phyloP scores from a whole-genome alignment of 2,113 vertebrate species.

The Pollimyrus isidori region DNA sequence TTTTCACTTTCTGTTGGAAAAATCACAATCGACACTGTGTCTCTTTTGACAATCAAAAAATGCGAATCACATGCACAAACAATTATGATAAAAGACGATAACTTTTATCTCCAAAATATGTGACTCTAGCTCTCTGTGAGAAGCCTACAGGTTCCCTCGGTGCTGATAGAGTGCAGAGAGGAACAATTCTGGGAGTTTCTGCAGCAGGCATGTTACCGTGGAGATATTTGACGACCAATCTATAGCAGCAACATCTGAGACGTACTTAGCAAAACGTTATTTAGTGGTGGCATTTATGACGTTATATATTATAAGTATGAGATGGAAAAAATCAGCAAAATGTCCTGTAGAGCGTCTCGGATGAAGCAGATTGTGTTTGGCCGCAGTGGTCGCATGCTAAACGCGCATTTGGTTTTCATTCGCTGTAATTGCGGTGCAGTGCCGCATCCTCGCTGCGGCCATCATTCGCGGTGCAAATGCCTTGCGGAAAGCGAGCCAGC shows the following conservation, averaged over 20 bases:
- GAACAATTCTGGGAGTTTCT: neutral
- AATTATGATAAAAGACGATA: too few relatives aligned
- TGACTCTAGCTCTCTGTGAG: neutral
- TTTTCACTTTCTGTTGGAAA: neutral
- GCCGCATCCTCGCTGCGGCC: constrained; percentile 42
- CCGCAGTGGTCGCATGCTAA: constrained; percentile 39
- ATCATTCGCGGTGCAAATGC: constrained; percentile 43
- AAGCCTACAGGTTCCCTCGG: neutral
- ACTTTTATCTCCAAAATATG: neutral
- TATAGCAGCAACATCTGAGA: neutral
- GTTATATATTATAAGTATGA: constrained; percentile 32
- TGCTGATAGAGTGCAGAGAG: neutral
- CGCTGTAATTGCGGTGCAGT: constrained; percentile 37
- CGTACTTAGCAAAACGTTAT: neutral
- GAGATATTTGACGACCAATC: neutral
- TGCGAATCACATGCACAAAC: neutral
- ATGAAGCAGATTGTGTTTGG: constrained; percentile 43
- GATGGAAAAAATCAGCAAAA: constrained; percentile 30
- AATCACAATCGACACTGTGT: neutral
- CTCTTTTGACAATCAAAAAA: neutral
- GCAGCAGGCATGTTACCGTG: neutral
- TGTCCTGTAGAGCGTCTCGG: constrained; percentile 40
- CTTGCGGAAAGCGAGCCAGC: constrained; percentile 36
- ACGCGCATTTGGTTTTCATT: constrained; percentile 58
- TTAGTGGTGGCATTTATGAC: constrained; percentile 27